A percentile compares a stretch with the other conserved stretches of the same genome.
phyloP scores from a whole-genome alignment of 2,797 vertebrate genomes.

The Clarias fuscus region DNA sequence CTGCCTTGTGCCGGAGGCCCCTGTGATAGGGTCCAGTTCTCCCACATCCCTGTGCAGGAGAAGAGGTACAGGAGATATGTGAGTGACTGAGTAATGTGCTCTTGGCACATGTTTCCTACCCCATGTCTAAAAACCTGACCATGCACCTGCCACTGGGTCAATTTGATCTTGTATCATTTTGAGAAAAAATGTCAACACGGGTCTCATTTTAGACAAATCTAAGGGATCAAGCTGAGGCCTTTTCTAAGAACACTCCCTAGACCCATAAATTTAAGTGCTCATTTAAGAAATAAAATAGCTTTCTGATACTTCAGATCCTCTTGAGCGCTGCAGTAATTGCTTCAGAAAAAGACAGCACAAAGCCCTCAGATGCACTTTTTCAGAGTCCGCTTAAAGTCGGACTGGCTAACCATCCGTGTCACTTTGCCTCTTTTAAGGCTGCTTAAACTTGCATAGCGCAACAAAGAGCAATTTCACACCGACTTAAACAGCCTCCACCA shows the following conservation, averaged over 20 bases:
- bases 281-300: constrained; percentile 45
- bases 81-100: neutral
- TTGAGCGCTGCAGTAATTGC: constrained; percentile 35
- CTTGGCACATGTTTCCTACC: neutral
- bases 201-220: neutral
- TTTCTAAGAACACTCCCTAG: neutral
- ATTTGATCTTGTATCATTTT: constrained; percentile 12
- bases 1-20: too few relatives aligned
- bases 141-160: neutral
- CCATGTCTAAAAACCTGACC: neutral
- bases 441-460: constrained; percentile 51
- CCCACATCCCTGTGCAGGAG: too few relatives aligned
- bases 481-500: constrained; percentile 52
- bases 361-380: constrained; percentile 7
- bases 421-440: constrained; percentile 52
- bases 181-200: neutral
- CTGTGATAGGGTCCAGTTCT: too few relatives aligned
- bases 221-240: neutral
- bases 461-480: constrained; percentile 58
- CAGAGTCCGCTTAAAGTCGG: constrained; percentile 33
- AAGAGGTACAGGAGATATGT: too few relatives aligned
- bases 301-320: constrained; percentile 47
- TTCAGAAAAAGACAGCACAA: constrained; percentile 26
- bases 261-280: constrained; percentile 26
- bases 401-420: constrained; percentile 51